A percentile compares a stretch with the other conserved stretches of the same genome.
These are phyloP conservation scores for Harmothoe impar DNA, from an alignment of 2,888 invertebrate genomes.

Conservation along the genomic window DNA sequence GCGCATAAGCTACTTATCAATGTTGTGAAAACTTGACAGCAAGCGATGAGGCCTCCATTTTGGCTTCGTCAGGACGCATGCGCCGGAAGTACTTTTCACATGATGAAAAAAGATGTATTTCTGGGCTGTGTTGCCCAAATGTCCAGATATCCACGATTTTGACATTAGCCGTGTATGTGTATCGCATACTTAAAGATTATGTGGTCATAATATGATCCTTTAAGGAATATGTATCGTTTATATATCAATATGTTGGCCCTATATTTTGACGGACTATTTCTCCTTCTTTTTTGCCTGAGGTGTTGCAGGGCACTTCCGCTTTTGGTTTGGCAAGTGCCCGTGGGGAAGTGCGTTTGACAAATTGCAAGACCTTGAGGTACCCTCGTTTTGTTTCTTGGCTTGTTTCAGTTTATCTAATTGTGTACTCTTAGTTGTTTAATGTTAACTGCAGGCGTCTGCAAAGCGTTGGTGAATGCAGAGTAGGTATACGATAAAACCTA, in stretches of 20 bases:
- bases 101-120: not conserved
- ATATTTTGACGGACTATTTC: too few species aligned
- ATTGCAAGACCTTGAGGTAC: not conserved
- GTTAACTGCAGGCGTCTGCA: too few species aligned
- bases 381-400: not conserved
- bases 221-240: not conserved
- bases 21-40: constrained; percentile 49
- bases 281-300: not conserved
- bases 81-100: constrained; percentile 46
- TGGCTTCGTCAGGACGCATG: constrained; percentile 40
- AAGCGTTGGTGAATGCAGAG: too few species aligned
- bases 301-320: constrained; percentile 22
- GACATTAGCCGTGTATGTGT: too few species aligned
- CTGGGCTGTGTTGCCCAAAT: not conserved
- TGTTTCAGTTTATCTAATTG: not conserved
- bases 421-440: too few species aligned
- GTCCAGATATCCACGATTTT: too few species aligned
- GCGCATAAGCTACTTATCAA: constrained; percentile 19
- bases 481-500: too few species aligned
- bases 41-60: constrained; percentile 40
- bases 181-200: too few species aligned
- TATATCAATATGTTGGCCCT: not conserved
- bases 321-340: too few species aligned
- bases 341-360: not conserved
- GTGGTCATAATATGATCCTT: not conserved